Evolutionary conservation across 2,797 vertebrate species (phyloP).

Genomic region (Phaenicophaeus curvirostris): DNA sequence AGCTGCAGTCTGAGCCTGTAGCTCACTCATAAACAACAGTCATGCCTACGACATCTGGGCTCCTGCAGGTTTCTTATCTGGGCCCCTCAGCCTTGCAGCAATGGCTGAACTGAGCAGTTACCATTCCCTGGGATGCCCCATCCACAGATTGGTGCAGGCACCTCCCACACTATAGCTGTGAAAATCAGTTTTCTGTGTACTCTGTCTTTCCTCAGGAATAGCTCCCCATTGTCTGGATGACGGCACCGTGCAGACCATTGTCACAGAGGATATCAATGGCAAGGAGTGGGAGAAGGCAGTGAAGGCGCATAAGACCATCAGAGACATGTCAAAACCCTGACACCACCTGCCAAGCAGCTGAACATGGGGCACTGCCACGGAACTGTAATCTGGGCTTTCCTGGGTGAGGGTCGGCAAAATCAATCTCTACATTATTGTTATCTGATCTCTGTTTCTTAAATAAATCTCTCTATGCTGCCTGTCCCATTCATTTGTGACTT

Average conservation of each 20-base stretch:
- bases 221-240: constrained; percentile 92
- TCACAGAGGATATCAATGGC: constrained; percentile 88
- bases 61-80: neutral
- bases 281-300: constrained; percentile 92
- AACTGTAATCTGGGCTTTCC: neutral
- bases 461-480: constrained; percentile 39
- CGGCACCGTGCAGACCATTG: constrained; percentile 84
- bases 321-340: constrained; percentile 86
- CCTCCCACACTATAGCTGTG: neutral
- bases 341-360: neutral
- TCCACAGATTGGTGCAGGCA: neutral
- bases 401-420: constrained; percentile 10
- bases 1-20: neutral
- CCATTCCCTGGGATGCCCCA: neutral
- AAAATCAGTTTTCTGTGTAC: neutral
- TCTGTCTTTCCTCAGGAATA: constrained; percentile 79
- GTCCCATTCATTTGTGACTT: neutral
- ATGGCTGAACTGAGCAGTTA: neutral
- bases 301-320: constrained; percentile 86
- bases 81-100: neutral
- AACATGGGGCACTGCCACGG: neutral
- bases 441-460: constrained; percentile 52
- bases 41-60: neutral
- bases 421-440: neutral
- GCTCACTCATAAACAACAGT: neutral